Base-by-base conservation (phyloP, 2,888 invertebrate species). In the Conops quadrifasciatus region DNA sequence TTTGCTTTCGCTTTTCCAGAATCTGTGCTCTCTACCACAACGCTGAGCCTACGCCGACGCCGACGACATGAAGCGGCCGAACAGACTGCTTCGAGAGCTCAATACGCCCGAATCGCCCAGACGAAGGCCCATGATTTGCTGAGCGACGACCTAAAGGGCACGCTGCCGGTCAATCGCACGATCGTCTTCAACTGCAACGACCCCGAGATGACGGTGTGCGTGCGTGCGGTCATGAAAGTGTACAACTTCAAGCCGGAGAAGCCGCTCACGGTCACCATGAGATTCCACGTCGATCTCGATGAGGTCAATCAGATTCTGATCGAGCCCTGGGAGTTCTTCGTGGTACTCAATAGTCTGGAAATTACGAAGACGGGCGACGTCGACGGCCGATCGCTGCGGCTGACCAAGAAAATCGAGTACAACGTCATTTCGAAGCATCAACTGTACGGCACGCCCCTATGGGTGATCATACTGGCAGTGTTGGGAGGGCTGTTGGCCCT, bases 391-490 rank as follows among this genome's bases (percentile, higher is more conserved):
- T 77, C 83, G 0, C 70, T 84, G 47, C 74, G 75, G 9, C 77
- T 85, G 2, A 80, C 76, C 47, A 80, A 80, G 36, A 82, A 80
- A 56, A 81, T 84, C 19, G 84, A 85, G 43, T 83, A 85, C 53
- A 85, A 85, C 72, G 81, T 85, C 21, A 83, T 86, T 73, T 85
- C 84, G n/a, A 85, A 85, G 71, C 83, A 85, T 79, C 78, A 82
- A 67, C 74, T 80, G 3, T 78, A 78, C 4, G 74, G 72, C 9
- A 78, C 84, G 24, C 86, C 85, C 26, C 80, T 86, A 19, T 88
- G 88, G 88, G 83, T 87, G 58, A 84, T 85, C 65, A 84, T 88
- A 51, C 72, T 87, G 2, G 83, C 88, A 1, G 80, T 84, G 21
- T 72, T 88, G 13, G 82, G 83, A 51, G 88, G 88, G 16, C 75